Evolutionary conservation across 2,888 invertebrate species (phyloP), one percentile per base, ranked within the genome.

Genomic region (Podabrus alpinus): DNA sequence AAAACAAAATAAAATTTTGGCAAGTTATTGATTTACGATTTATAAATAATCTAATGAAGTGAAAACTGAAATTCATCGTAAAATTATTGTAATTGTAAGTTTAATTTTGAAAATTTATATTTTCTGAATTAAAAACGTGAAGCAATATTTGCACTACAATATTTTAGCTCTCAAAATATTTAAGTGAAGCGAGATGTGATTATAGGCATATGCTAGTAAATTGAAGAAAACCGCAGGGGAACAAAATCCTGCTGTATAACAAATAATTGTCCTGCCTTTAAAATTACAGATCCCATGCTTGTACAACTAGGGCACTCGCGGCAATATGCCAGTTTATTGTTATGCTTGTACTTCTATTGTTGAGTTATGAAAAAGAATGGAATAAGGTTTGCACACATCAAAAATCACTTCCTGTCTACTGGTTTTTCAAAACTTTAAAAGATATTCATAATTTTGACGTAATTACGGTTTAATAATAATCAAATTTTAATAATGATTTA

Each of bases 151-250:
- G 45, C 45, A 45, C 45, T 45, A 45, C 45, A 45, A 45, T 45
- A 45, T 45, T 45, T 45, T 45, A 45, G n/a, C 45, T 45, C 45
- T 45, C 61, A 73, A 69, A 75, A 72, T 66, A 69, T 72, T 21
- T 61, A 73, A 80, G 77, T 80, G 73, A 71, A 73, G 71, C 78
- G 78, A 25, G 75, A 80, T 77, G 80, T 80, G 81, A 81, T 81
- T 77, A 80, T 79, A 45, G 79, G 79, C 81, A 81, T 81, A 81
- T 81, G 81, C 77, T 81, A 68, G 72, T 74, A 80, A 80, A 81
- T 80, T 80, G 78, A 80, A 77, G 80, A 80, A 81, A 81, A 78
- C 81, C 79, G 71, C 79, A 80, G 81, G 81, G 81, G 80, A 81
- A 80, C 79, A 45, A 76, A 77, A 75, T 80, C 79, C 79, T 74